Conservation (phyloP, 1,140 invertebrate genomes). For the Thaumatotibia leucotreta region DNA sequence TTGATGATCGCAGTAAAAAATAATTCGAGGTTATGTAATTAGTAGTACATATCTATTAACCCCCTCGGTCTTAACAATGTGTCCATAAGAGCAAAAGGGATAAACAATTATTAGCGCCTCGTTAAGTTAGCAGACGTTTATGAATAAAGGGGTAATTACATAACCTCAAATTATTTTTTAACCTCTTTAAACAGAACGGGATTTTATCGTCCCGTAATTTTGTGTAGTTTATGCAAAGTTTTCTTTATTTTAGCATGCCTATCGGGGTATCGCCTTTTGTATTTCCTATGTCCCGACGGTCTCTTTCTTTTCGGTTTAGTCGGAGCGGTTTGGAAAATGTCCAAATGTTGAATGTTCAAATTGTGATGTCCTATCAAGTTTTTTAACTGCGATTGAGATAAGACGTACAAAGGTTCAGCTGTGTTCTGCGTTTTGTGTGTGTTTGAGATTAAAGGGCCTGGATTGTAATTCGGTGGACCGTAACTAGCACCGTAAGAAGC, state of each 20-base stretch:
- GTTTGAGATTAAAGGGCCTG: conserved; percentile 6
- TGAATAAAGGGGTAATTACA: no score
- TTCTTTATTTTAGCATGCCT: conserved; percentile 30
- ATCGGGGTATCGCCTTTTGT: conserved; percentile 37
- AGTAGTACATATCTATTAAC: no score
- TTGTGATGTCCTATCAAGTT: conserved; percentile 50
- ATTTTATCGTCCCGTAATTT: background rate
- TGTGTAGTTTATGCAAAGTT: conserved; percentile 13
- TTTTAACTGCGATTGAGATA: conserved; percentile 57
- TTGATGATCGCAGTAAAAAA: no score
- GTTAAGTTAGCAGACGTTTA: no score
- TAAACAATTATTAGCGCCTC: no score
- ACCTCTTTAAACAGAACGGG: background rate
- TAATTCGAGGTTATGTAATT: no score
- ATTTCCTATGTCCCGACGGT: conserved; percentile 29
- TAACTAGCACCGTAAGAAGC: conserved; percentile 22
- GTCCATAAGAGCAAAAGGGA: no score
- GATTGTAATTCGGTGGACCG: conserved; percentile 31
- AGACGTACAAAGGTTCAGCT: conserved; percentile 51
- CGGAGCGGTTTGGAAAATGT: conserved; percentile 48
- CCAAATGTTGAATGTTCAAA: conserved; percentile 60
- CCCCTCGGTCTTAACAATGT: no score
- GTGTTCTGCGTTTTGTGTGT: background rate
- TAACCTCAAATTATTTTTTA: no score
- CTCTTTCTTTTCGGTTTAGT: conserved; percentile 25